Percentiles rank a stretch among this genome's conserved stretches.
These are phyloP conservation scores for Diglossa cyanea DNA, from an alignment of 2,797 vertebrate species.

Conservation along the genomic window DNA sequence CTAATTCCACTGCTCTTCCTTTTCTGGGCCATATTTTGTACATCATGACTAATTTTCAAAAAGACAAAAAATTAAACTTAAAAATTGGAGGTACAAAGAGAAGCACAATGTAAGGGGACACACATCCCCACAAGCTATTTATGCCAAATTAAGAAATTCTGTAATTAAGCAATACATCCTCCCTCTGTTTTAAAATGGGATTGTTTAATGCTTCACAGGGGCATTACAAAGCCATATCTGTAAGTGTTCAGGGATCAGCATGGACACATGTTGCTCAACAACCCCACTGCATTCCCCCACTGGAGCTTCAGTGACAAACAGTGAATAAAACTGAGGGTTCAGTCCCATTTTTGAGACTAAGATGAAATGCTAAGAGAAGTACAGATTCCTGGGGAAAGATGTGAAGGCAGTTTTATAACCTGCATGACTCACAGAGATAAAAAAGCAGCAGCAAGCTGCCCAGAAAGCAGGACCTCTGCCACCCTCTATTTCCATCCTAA, in stretches of 20 bases:
- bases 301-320: background rate
- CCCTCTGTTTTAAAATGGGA: background rate
- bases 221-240: rapidly evolving
- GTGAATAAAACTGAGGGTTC: background rate
- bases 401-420: background rate
- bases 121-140: background rate
- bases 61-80: background rate
- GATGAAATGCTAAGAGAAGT: background rate
- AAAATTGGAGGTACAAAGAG: background rate
- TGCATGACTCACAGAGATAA: background rate
- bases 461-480: background rate
- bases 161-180: background rate
- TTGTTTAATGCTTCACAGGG: background rate
- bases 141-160: background rate
- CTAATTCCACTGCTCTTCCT: background rate
- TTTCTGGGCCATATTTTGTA: background rate
- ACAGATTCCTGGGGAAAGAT: background rate
- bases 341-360: background rate
- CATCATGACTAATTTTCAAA: rapidly evolving
- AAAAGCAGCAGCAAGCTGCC: background rate
- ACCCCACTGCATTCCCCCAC: background rate
- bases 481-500: background rate
- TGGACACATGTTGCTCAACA: background rate
- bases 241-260: background rate
- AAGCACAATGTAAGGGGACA: background rate